Evolutionary conservation across 2,797 vertebrate genomes (phyloP).

Genomic region (Lithobates sylvaticus): DNA sequence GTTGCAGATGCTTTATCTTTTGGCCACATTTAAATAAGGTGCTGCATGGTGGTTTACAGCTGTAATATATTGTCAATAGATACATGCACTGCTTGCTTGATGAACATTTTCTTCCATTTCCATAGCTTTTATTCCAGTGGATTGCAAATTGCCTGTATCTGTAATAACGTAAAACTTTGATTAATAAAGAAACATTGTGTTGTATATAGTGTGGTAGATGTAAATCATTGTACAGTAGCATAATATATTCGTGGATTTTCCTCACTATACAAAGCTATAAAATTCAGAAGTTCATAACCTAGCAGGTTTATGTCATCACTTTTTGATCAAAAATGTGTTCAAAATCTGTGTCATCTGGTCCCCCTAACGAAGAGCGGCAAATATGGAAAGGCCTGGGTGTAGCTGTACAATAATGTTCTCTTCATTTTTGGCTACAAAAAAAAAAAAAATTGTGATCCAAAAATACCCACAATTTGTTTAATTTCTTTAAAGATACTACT

Average conservation of each 20-base stretch:
- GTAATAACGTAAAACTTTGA: conserved; percentile 4
- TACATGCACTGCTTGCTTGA: conserved; percentile 13
- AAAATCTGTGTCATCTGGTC: not conserved
- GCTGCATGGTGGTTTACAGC: conserved; percentile 13
- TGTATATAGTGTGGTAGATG: not conserved
- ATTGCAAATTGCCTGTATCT: conserved; percentile 17
- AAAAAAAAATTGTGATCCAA: too few relatives aligned
- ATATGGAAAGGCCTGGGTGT: too few relatives aligned
- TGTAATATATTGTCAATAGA: conserved; percentile 19
- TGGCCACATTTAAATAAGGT: not conserved
- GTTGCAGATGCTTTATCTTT: not conserved
- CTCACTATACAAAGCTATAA: too few relatives aligned
- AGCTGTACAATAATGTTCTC: too few relatives aligned
- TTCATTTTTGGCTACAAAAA: too few relatives aligned
- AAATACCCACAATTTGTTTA: too few relatives aligned
- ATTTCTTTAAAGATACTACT: too few relatives aligned
- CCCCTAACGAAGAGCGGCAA: not conserved
- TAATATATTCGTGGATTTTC: not conserved
- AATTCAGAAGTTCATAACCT: too few relatives aligned
- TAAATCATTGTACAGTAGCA: not conserved
- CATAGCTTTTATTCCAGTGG: conserved; percentile 23
- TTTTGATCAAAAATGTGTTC: not conserved
- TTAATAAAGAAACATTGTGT: conserved; percentile 43
- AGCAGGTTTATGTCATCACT: too few relatives aligned
- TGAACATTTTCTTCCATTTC: conserved; percentile 3